Evolutionary conservation across 2,888 invertebrate genomes (phyloP).

Genomic region (Eupithecia tripunctaria): DNA sequence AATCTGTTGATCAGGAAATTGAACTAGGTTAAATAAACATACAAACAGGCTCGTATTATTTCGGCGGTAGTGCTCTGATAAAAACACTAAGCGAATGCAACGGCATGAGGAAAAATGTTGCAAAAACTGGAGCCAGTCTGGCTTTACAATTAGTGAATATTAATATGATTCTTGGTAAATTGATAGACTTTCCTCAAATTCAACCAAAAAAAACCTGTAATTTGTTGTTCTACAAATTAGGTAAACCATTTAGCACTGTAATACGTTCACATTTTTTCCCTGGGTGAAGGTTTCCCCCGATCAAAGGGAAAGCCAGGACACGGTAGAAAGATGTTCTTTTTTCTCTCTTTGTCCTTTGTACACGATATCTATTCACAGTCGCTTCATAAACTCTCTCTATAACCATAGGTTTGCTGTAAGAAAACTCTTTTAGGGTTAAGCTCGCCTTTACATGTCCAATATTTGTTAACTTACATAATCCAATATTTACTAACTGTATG

Average conservation of each 20-base stretch:
- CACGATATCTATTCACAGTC: too few relatives aligned
- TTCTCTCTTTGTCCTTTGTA: too few relatives aligned
- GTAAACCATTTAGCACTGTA: neutral
- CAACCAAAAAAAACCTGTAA: slow-evolving; percentile 26
- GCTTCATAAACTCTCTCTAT: too few relatives aligned
- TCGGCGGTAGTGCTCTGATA: slow-evolving; percentile 26
- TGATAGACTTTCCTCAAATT: slow-evolving; percentile 29
- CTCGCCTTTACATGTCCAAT: too few relatives aligned
- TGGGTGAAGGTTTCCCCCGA: neutral
- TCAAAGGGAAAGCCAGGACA: neutral
- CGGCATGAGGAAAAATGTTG: slow-evolving; percentile 66
- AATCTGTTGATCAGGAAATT: neutral
- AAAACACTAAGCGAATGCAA: slow-evolving; percentile 53
- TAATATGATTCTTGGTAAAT: slow-evolving; percentile 50
- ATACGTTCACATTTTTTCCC: neutral
- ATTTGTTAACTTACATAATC: too few relatives aligned
- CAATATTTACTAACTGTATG: too few relatives aligned
- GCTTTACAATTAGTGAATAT: slow-evolving; percentile 51
- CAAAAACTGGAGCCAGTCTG: slow-evolving; percentile 38
- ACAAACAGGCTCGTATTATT: slow-evolving; percentile 17
- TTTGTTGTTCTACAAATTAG: slow-evolving; percentile 1
- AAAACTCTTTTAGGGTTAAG: too few relatives aligned
- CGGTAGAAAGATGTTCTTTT: too few relatives aligned
- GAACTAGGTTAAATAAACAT: slow-evolving; percentile 12
- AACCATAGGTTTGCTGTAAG: too few relatives aligned